Conservation (phyloP, 2,113 vertebrate genomes). For the Rhagologus leucostigma region DNA sequence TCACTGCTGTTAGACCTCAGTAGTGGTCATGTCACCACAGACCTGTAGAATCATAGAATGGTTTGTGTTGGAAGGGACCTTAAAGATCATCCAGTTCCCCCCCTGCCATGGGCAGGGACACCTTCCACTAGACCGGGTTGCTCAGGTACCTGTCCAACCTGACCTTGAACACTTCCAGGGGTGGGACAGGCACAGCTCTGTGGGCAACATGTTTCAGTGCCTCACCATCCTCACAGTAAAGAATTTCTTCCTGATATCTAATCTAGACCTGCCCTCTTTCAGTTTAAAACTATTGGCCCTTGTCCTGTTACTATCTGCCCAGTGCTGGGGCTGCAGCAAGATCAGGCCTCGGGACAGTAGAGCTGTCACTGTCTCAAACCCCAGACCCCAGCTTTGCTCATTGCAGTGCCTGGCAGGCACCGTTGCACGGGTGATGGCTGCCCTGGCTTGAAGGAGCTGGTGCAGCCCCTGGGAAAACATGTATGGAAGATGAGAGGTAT, state of each 20-base stretch:
- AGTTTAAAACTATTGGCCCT: neutral
- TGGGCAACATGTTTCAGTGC: neutral
- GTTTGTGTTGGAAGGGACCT: neutral
- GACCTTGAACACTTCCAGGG: neutral
- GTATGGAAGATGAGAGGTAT: neutral
- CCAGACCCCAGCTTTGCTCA: neutral
- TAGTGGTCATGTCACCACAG: neutral
- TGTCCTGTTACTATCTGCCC: neutral
- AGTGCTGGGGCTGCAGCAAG: neutral
- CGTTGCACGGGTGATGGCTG: neutral
- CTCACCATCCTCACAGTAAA: neutral
- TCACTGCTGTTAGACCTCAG: neutral
- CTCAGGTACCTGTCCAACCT: neutral
- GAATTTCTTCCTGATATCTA: neutral
- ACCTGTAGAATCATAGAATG: neutral
- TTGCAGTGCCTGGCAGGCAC: accelerated
- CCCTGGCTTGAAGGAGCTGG: neutral
- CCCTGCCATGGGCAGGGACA: neutral
- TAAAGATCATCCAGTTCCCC: neutral
- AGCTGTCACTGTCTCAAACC: neutral
- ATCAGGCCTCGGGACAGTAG: neutral
- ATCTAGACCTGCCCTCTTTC: neutral
- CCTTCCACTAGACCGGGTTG: neutral
- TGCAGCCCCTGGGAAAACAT: accelerated
- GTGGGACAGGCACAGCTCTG: neutral